A percentile compares a stretch with the other conserved stretches of the same genome.
These are phyloP conservation scores for Hipposideros armiger DNA, from an alignment of 2,113 vertebrate species.

Conservation along the genomic window DNA sequence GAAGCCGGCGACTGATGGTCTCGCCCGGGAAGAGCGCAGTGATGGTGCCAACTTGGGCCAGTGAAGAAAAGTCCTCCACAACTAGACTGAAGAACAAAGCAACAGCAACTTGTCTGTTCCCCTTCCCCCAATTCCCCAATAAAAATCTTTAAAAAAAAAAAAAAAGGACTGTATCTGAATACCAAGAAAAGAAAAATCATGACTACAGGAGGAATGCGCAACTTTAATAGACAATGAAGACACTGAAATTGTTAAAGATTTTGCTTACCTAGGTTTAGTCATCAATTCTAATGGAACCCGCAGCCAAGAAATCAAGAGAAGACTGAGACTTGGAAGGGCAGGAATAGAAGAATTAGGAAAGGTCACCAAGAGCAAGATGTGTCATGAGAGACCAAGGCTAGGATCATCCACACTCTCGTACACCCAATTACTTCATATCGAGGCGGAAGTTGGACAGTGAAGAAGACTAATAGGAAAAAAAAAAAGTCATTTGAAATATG, in stretches of 20 bases:
- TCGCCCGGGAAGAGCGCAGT: too few species aligned
- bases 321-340: background rate
- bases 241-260: background rate
- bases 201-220: background rate
- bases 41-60: too few species aligned
- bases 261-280: background rate
- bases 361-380: background rate
- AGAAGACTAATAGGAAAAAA: background rate
- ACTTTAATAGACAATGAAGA: background rate
- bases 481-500: background rate
- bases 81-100: too few species aligned
- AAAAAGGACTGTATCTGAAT: too few species aligned
- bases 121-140: too few species aligned
- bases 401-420: background rate
- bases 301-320: background rate
- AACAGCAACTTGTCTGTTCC: too few species aligned
- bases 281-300: background rate
- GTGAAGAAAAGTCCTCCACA: too few species aligned
- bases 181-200: background rate
- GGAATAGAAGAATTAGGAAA: background rate
- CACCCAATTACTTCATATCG: background rate
- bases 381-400: background rate
- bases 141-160: too few species aligned
- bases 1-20: too few species aligned
- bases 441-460: background rate